Conservation (phyloP, 2,113 vertebrate genomes). For the Dromiciops gliroides region DNA sequence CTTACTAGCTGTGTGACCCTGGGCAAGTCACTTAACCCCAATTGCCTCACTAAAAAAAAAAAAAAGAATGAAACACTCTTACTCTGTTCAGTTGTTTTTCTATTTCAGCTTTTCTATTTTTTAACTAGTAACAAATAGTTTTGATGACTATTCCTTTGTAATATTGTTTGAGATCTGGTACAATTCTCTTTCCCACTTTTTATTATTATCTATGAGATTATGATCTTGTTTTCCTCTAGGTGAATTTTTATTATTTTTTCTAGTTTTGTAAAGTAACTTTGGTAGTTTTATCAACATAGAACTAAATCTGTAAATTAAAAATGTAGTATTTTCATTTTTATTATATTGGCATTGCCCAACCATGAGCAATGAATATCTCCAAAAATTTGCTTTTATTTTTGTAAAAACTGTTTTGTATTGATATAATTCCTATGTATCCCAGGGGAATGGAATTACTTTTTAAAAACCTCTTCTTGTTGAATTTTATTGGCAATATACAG, state of each 20-base stretch:
- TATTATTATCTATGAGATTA: not conserved
- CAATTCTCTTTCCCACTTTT: not conserved
- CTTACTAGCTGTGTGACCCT: too few relatives aligned
- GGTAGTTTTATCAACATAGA: not conserved
- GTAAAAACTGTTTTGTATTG: not conserved
- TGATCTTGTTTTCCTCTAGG: not conserved
- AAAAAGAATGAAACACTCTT: too few relatives aligned
- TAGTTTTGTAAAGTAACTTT: not conserved
- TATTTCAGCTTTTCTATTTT: not conserved
- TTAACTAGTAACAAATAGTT: not conserved
- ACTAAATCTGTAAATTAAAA: not conserved
- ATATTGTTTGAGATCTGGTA: not conserved
- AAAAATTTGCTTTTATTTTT: not conserved
- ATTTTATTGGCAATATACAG: not conserved
- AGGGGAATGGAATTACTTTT: not conserved
- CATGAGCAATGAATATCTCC: not conserved
- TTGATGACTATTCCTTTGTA: not conserved
- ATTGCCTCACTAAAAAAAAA: too few relatives aligned
- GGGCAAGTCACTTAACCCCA: too few relatives aligned
- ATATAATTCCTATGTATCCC: not conserved
- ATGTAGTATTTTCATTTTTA: not conserved
- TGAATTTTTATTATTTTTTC: not conserved
- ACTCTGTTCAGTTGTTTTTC: not conserved
- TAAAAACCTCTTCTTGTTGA: not conserved
- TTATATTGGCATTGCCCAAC: not conserved